These are phyloP conservation scores for Adelphocoris suturalis DNA, from an alignment of 2,888 invertebrate species.

Conservation along the genomic window DNA sequence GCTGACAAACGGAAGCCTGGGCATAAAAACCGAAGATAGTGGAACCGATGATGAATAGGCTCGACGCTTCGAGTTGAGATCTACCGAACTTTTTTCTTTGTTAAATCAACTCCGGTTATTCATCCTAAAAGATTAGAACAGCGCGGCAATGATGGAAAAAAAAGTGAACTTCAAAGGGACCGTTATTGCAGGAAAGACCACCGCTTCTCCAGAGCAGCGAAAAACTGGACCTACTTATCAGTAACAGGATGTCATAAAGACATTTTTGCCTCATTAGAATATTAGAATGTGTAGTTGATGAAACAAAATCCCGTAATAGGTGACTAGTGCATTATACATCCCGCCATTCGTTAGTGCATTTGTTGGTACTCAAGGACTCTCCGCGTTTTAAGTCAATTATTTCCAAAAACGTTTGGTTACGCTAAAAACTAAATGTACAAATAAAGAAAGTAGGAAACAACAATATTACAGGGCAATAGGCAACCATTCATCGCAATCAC, in stretches of 20 bases:
- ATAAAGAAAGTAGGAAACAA: too few relatives aligned
- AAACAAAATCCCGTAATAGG: too few relatives aligned
- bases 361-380: too few relatives aligned
- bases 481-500: too few relatives aligned
- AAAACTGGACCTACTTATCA: not conserved
- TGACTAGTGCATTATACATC: too few relatives aligned
- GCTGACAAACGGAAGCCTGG: not conserved
- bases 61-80: constrained; percentile 4
- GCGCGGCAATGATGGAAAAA: not conserved
- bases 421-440: too few relatives aligned
- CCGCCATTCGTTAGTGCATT: too few relatives aligned
- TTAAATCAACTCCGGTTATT: not conserved
- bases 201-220: not conserved
- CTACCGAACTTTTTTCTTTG: not conserved
- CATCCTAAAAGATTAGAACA: not conserved
- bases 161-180: not conserved
- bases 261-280: not conserved
- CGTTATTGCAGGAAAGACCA: not conserved
- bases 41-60: constrained; percentile 25
- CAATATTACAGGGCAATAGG: too few relatives aligned
- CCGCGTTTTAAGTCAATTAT: too few relatives aligned
- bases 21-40: constrained; percentile 11
- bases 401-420: too few relatives aligned
- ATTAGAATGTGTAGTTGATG: too few relatives aligned
- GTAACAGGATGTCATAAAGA: not conserved